Evolutionary conservation across 1,140 invertebrate species (phyloP).

Genomic region (Melipona quadrifasciata): DNA sequence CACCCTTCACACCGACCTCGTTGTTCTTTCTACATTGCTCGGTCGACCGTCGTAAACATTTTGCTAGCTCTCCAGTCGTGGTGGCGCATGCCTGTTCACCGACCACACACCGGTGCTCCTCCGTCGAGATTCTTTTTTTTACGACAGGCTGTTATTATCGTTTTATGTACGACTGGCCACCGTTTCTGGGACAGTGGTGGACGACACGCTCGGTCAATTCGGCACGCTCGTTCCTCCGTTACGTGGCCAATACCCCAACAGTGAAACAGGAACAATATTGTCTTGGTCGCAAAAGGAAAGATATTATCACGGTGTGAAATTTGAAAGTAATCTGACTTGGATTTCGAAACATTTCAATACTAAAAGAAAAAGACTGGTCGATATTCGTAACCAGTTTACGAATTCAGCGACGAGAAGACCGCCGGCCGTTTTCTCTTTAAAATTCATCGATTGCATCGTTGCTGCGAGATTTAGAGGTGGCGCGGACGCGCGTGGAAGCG

Average conservation of each 20-base stretch:
- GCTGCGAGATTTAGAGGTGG: conserved; percentile 23
- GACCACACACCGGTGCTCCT: not conserved
- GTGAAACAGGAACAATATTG: not conserved
- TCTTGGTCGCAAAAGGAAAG: too few relatives aligned
- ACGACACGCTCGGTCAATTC: conserved; percentile 18
- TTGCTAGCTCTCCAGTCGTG: not conserved
- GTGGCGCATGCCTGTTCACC: not conserved
- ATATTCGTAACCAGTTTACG: not conserved
- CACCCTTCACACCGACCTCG: not conserved
- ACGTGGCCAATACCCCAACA: too few relatives aligned
- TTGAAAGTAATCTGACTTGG: too few relatives aligned
- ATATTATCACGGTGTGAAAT: too few relatives aligned
- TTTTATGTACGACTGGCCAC: too few relatives aligned
- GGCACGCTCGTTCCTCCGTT: not conserved
- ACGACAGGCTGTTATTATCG: too few relatives aligned
- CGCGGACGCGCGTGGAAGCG: conserved; percentile 36
- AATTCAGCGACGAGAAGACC: not conserved
- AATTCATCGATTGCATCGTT: conserved; percentile 25
- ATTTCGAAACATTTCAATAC: too few relatives aligned
- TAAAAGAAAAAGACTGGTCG: not conserved
- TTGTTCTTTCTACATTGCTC: not conserved
- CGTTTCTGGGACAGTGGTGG: not conserved
- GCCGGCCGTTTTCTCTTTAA: conserved; percentile 1
- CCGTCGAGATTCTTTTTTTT: conserved; percentile 26
- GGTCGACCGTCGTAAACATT: conserved; percentile 31